Percentiles rank a stretch among this genome's conserved stretches.
These are phyloP conservation scores for Pasiphila rectangulata DNA, from an alignment of 2,888 invertebrate species.

Conservation along the genomic window DNA sequence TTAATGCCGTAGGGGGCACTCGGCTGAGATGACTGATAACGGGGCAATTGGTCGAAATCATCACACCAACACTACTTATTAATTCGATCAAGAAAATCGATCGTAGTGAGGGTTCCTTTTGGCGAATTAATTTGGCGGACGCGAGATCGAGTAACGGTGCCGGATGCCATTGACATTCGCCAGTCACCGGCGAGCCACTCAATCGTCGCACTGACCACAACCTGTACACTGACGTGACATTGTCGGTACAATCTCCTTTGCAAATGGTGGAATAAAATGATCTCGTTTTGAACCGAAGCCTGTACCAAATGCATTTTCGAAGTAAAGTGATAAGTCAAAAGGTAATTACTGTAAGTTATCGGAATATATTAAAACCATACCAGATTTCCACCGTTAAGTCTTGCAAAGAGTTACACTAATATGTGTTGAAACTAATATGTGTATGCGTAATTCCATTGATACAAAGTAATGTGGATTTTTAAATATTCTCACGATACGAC, in stretches of 20 bases:
- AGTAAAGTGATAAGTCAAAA: not conserved
- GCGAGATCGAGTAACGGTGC: conserved; percentile 77
- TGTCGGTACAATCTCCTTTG: conserved; percentile 25
- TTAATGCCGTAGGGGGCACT: conserved; percentile 45
- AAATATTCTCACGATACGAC: too few species aligned
- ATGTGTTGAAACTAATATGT: too few species aligned
- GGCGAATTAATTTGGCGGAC: conserved; percentile 77
- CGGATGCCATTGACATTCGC: conserved; percentile 78
- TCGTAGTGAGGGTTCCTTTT: conserved; percentile 67
- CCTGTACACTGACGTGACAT: conserved; percentile 40
- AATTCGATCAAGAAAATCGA: conserved; percentile 70
- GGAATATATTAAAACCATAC: too few species aligned
- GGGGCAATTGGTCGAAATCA: conserved; percentile 53
- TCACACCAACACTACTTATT: conserved; percentile 69
- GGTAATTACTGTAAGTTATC: too few species aligned
- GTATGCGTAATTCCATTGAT: too few species aligned
- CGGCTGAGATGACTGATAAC: conserved; percentile 65
- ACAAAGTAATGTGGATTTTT: too few species aligned
- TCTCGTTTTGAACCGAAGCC: conserved; percentile 8
- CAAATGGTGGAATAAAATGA: conserved; percentile 12
- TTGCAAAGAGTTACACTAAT: too few species aligned
- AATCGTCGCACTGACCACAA: conserved; percentile 37
- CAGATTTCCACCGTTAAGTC: too few species aligned
- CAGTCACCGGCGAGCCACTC: conserved; percentile 50
- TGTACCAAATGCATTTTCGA: not conserved